phyloP scores from a whole-genome alignment of 2,113 vertebrate species.

The Anser cygnoides region DNA sequence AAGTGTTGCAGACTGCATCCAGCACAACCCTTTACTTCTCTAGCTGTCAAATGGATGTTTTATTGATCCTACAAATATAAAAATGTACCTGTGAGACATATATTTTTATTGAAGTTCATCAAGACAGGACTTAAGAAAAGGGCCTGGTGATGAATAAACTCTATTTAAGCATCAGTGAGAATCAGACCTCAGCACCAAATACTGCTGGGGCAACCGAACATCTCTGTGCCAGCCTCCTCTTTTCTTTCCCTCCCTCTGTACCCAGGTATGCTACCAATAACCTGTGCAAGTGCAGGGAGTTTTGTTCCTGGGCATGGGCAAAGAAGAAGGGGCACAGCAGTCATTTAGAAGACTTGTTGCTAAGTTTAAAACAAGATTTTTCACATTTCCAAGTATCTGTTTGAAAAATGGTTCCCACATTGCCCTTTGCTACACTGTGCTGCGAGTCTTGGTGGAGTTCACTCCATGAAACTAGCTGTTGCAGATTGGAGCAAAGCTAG shows the following conservation, averaged over 20 bases:
- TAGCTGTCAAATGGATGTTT: not conserved
- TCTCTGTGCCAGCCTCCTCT: not conserved
- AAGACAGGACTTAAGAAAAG: not conserved
- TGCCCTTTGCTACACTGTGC: not conserved
- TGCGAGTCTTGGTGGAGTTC: not conserved
- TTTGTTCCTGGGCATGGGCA: not conserved
- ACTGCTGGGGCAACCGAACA: not conserved
- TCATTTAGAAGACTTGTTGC: not conserved
- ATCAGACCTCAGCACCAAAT: not conserved
- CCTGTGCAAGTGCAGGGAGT: rapidly evolving
- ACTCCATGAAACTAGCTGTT: not conserved
- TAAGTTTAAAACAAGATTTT: not conserved
- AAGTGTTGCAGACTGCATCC: not conserved
- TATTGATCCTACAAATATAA: not conserved
- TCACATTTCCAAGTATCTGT: not conserved
- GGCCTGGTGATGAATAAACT: not conserved
- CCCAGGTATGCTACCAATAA: not conserved
- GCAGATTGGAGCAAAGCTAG: not conserved
- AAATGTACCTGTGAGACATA: not conserved
- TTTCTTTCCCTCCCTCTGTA: not conserved
- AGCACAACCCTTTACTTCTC: not conserved
- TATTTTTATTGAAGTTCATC: not conserved
- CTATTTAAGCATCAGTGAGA: not conserved
- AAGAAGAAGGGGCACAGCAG: not conserved
- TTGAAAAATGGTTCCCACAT: not conserved